phyloP scores from a whole-genome alignment of 2,888 invertebrate species.

The Aleiodes testaceus region DNA sequence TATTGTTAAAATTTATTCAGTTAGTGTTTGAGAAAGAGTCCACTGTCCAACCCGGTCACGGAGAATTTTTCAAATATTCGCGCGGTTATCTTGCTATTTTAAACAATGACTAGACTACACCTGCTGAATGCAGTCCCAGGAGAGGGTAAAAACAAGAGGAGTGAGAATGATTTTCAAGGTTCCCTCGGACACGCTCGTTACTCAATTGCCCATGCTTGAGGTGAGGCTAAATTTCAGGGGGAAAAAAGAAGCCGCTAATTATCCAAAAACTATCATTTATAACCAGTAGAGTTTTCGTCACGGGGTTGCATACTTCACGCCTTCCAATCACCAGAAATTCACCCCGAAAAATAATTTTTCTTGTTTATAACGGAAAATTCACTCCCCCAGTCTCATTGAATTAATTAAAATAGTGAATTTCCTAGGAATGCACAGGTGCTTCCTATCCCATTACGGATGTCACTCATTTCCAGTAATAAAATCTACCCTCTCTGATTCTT shows the following conservation, averaged over 20 bases:
- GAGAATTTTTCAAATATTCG: constrained; percentile 48
- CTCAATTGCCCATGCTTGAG: constrained; percentile 40
- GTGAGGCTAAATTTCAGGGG: constrained; percentile 28
- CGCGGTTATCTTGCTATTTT: constrained; percentile 61
- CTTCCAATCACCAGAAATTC: too few species aligned
- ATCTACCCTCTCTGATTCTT: constrained; percentile 3
- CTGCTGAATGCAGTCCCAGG: constrained; percentile 52
- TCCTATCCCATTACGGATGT: background rate
- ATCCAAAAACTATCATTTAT: constrained; percentile 69
- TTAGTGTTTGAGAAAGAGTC: background rate
- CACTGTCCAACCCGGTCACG: constrained; percentile 60
- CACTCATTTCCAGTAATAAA: background rate
- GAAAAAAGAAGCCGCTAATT: constrained; percentile 67
- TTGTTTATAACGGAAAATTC: too few species aligned
- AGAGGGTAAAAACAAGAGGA: constrained; percentile 35
- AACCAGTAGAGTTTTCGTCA: constrained; percentile 42
- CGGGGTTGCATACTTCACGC: constrained; percentile 24
- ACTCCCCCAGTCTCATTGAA: too few species aligned
- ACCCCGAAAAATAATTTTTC: background rate
- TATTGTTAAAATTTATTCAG: too few species aligned
- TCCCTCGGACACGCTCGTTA: constrained; percentile 46
- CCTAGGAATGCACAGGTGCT: background rate
- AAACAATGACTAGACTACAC: constrained; percentile 57
- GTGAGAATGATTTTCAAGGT: constrained; percentile 12
- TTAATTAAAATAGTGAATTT: too few species aligned